A percentile compares a stretch with the other conserved stretches of the same genome.
Conservation (phyloP, 2,888 invertebrate species). For the Drosophila mayaguana region DNA sequence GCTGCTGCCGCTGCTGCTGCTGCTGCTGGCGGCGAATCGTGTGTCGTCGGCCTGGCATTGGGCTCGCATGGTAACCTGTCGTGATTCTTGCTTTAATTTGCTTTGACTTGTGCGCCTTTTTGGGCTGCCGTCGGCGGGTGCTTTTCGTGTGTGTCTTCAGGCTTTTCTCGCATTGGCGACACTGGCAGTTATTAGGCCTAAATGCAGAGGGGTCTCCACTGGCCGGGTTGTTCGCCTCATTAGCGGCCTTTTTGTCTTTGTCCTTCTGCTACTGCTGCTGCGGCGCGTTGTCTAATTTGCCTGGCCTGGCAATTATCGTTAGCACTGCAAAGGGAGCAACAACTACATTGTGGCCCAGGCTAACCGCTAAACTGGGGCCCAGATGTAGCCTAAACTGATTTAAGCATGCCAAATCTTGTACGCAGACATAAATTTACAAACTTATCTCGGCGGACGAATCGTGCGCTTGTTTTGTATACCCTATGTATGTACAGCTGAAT, state of each 20-base stretch:
- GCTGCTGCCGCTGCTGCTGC: slow-evolving; percentile 2
- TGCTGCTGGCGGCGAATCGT: slow-evolving; percentile 50
- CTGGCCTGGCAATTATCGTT: slow-evolving; percentile 57
- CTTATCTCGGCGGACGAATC: slow-evolving; percentile 69
- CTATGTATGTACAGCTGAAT: slow-evolving; percentile 18
- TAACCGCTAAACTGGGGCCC: slow-evolving; percentile 23
- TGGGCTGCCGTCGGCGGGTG: slow-evolving; percentile 50
- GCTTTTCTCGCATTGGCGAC: slow-evolving; percentile 50
- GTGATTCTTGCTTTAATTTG: slow-evolving; percentile 83
- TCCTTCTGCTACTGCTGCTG: slow-evolving; percentile 3
- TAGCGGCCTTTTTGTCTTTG: slow-evolving; percentile 58
- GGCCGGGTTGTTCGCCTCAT: slow-evolving; percentile 68
- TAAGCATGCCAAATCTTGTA: slow-evolving; percentile 63
- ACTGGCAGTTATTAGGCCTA: slow-evolving; percentile 76
- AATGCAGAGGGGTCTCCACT: slow-evolving; percentile 64
- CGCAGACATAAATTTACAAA: slow-evolving; percentile 69
- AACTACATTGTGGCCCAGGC: slow-evolving; percentile 25
- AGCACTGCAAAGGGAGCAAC: slow-evolving; percentile 41
- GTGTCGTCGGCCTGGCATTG: slow-evolving; percentile 31
- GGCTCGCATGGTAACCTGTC: slow-evolving; percentile 81
- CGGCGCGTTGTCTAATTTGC: slow-evolving; percentile 48
- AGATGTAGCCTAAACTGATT: slow-evolving; percentile 52
- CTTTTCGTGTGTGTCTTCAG: slow-evolving; percentile 7
- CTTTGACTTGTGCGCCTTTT: slow-evolving; percentile 82
- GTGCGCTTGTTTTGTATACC: slow-evolving; percentile 69